Base-by-base conservation (phyloP, 1,140 invertebrate species). In the Leptinotarsa texana region DNA sequence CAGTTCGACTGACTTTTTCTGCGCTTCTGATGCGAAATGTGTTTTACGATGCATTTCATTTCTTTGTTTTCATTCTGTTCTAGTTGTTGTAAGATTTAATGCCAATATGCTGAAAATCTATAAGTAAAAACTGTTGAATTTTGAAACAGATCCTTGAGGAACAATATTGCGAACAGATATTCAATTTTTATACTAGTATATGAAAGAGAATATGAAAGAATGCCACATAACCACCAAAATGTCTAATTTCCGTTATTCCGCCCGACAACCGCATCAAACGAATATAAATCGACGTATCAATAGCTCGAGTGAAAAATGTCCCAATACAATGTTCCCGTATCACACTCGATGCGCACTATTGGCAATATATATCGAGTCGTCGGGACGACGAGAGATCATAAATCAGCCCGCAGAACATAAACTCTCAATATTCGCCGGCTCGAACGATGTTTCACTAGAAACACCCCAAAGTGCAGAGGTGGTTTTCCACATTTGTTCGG, bases 401-500 rank as follows among this genome's bases (percentile, higher is more conserved):
- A 70, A 70, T 70, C 69, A 70, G 49, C 69, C 69, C 18, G 11
- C 48, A 61, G 69, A 70, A 70, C 69, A 70, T 70, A 70, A 70
- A 70, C 69, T 70, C 69, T 70, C 69, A 70, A 70, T 70, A 70
- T 70, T 70, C 48, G 69, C 69, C 69, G 69, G 49, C 69, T 70
- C 48, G 69, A 70, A 70, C 69, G 69, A 70, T 70, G 69, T 70
- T 70, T 70, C 69, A 70, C 69, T 70, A 70, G 69, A 70, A 70
- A 70, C 47, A 70, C 69, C 69, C 69, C 69, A 70, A 70, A 70
- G 69, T 70, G 69, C 69, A 70, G 75, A 81, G 82, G 80, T 81
- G 80, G 81, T 83, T 83, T 83, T 83, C 80, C 80, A 80, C 83
- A 84, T 84, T 84, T 84, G 83, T 82, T 81, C 80, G 80, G 71